Evolutionary conservation across 2,888 invertebrate genomes (phyloP).

Genomic region (Thymelicus lineola): DNA sequence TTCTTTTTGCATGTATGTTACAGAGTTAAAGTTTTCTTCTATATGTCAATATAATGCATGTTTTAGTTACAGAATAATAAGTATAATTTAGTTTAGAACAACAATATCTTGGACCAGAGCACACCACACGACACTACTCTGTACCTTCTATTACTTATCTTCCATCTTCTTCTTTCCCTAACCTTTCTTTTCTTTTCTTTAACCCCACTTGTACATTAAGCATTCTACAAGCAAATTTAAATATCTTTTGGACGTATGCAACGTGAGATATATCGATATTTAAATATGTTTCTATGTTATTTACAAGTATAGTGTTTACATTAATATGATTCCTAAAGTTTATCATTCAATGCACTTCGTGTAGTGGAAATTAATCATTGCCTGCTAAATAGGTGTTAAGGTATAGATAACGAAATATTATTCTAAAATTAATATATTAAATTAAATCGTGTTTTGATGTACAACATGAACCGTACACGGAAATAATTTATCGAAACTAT

Average conservation of each 20-base stretch:
- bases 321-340: constrained; percentile 58
- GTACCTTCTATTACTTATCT: constrained; percentile 41
- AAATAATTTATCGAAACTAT: constrained; percentile 60
- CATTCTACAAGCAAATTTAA: constrained; percentile 79
- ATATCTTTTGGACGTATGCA: constrained; percentile 62
- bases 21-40: constrained; percentile 11
- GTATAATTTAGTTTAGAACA: constrained; percentile 8
- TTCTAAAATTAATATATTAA: constrained; percentile 54
- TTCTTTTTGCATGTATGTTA: constrained; percentile 24
- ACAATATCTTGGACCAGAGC: constrained; percentile 13
- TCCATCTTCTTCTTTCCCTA: constrained; percentile 43
- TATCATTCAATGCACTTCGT: constrained; percentile 72
- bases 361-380: constrained; percentile 69
- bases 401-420: constrained; percentile 58
- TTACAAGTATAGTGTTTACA: constrained; percentile 55
- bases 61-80: constrained; percentile 19
- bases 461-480: constrained; percentile 62
- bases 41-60: constrained; percentile 37
- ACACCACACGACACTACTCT: constrained; percentile 36
- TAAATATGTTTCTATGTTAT: constrained; percentile 57
- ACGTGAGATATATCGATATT: constrained; percentile 59
- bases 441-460: constrained; percentile 70
- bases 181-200: constrained; percentile 49
- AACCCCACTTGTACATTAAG: constrained; percentile 49
- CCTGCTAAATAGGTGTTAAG: constrained; percentile 74